phyloP scores from a whole-genome alignment of 2,797 vertebrate genomes.

The Sebastes steindachneri region DNA sequence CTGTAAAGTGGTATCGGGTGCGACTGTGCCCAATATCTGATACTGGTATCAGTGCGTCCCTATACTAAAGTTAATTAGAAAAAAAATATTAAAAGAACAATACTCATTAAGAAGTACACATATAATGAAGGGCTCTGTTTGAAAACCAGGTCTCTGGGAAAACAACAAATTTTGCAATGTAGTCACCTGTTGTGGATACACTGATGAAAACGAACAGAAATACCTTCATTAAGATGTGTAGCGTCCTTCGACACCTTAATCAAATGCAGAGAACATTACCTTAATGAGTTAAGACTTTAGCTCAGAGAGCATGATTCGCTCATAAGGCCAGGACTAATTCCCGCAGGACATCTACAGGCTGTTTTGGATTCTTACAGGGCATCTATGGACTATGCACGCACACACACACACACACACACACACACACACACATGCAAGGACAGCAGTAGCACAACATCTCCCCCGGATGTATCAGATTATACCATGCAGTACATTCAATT shows the following conservation, averaged over 20 bases:
- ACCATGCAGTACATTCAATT: conserved; percentile 77
- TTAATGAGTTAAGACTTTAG: conserved; percentile 19
- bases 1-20: too few species aligned
- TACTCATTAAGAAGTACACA: neutral
- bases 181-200: neutral
- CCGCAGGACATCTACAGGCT: conserved; percentile 33
- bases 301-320: conserved; percentile 13
- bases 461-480: conserved; percentile 76
- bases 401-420: neutral
- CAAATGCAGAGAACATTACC: conserved; percentile 9
- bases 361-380: conserved; percentile 32
- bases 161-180: neutral
- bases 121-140: neutral
- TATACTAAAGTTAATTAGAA: neutral
- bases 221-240: neutral
- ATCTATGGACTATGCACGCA: conserved; percentile 4
- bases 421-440: neutral
- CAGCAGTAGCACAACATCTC: conserved; percentile 37
- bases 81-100: neutral
- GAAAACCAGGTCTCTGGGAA: neutral
- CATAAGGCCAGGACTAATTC: conserved; percentile 26
- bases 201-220: neutral
- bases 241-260: conserved; percentile 4
- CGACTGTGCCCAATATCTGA: too few species aligned
- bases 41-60: too few species aligned